Evolutionary conservation across 2,113 vertebrate genomes (phyloP).

Genomic region (Deroptyus accipitrinus): DNA sequence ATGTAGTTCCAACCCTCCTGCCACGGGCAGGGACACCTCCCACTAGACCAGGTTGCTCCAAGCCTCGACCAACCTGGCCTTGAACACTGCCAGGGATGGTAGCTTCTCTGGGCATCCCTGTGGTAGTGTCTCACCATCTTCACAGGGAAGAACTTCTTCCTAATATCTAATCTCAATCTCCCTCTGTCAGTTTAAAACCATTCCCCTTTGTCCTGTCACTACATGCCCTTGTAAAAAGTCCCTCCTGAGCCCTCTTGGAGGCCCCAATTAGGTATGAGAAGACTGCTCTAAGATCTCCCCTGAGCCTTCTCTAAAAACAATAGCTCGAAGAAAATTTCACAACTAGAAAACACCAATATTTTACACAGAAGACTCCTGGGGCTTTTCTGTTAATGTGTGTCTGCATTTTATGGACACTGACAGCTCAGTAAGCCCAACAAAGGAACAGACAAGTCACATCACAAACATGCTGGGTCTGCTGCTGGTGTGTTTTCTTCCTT

Average conservation of each 20-base stretch:
- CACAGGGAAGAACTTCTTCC: background rate
- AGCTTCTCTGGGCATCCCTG: background rate
- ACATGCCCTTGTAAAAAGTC: background rate
- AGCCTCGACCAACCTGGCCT: background rate
- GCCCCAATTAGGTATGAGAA: background rate
- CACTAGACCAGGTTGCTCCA: background rate
- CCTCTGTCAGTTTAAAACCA: background rate
- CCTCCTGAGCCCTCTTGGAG: background rate
- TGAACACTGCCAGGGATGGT: background rate
- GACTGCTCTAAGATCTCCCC: background rate
- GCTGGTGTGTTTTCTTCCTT: background rate
- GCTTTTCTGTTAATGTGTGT: background rate
- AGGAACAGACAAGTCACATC: background rate
- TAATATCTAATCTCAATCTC: background rate
- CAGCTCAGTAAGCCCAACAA: rapidly evolving
- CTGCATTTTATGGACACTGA: background rate
- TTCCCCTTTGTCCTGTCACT: background rate
- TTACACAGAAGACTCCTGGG: background rate
- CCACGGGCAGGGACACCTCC: background rate
- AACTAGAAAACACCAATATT: background rate
- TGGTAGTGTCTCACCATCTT: background rate
- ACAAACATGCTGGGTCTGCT: background rate
- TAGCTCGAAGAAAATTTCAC: background rate
- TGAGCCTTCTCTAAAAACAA: background rate
- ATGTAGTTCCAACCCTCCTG: background rate